Base-by-base conservation (phyloP, 2,888 invertebrate genomes). In the Cyclophora punctaria region DNA sequence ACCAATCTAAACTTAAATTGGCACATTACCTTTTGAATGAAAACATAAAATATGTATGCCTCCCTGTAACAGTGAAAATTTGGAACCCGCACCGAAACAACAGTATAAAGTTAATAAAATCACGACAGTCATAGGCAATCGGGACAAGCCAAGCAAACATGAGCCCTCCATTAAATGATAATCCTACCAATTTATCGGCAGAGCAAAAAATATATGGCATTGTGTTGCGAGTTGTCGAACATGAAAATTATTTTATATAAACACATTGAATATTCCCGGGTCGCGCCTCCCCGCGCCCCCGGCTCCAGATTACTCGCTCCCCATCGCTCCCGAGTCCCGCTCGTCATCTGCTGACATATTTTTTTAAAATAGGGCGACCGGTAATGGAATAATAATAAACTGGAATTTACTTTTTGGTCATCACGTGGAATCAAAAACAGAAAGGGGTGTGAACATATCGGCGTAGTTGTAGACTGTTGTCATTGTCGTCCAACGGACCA, bases 361-460 rank as follows among this genome's bases (percentile, higher is more conserved):
- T 87, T 37, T 85, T 88, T 87, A 78, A 86, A 87, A 83, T 84
- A 73, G 85, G 86, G 86, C 75, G 81, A 78, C 74, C 69, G 69
- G 71, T 87, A 88, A 88, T 88, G 87, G 86, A 87, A 87, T 87
- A 88, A 88, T 89, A 89, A 88, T 88, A 88, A 86, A 87, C 86
- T 78, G 84, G 83, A 87, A 87, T 87, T 87, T 83, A 80, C 85
- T 86, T 87, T 88, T 87, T 83, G 87, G 88, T 86, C 85, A 87
- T 85, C 83, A 75, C 71, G 66, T 67, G 76, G 83, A 81, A 83
- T 84, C 80, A 79, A 80, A 83, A 76, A 80, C 75, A 75, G 78
- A 83, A 86, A 86, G 85, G 87, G 88, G 88, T 86, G 87, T 87
- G 82, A 88, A 84, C 83, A 79, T 81, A 82, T 86, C 75, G 80